Percentiles rank a stretch among this genome's conserved stretches.
Conservation (phyloP, 2,797 vertebrate species). For the Jordanella pulchra region DNA sequence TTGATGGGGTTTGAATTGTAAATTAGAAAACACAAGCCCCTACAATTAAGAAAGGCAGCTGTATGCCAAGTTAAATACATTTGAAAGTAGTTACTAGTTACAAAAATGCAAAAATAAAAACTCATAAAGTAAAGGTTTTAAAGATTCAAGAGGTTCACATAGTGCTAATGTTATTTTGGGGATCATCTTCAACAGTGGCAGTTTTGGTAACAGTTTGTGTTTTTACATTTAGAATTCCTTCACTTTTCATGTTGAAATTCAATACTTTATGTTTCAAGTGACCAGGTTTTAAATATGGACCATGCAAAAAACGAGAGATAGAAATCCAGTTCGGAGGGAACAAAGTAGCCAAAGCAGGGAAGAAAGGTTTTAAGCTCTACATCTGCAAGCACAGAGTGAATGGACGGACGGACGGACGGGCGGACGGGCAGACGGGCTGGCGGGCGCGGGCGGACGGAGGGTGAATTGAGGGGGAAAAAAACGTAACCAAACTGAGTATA, state of each 20-base stretch:
- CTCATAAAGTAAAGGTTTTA: not conserved
- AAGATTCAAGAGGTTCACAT: not conserved
- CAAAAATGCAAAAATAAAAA: not conserved
- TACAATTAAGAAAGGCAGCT: not conserved
- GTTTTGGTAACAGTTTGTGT: not conserved
- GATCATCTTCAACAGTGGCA: not conserved
- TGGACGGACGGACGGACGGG: too few relatives aligned
- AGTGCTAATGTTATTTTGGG: not conserved
- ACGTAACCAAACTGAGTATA: too few relatives aligned
- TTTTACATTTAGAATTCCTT: not conserved
- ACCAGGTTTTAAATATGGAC: too few relatives aligned
- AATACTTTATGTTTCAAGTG: too few relatives aligned
- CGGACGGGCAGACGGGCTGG: too few relatives aligned
- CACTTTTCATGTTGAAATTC: not conserved
- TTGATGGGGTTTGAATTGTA: not conserved
- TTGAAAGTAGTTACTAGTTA: not conserved
- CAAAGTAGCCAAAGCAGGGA: too few relatives aligned
- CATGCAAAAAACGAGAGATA: too few relatives aligned
- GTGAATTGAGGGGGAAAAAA: too few relatives aligned
- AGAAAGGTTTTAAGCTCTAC: too few relatives aligned
- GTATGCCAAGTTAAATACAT: not conserved
- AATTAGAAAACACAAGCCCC: not conserved
- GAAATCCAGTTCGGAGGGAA: too few relatives aligned
- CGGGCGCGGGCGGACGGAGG: too few relatives aligned
- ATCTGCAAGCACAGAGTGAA: too few relatives aligned